These are phyloP conservation scores for Passer montanus DNA, from an alignment of 2,113 vertebrate species.

Conservation along the genomic window DNA sequence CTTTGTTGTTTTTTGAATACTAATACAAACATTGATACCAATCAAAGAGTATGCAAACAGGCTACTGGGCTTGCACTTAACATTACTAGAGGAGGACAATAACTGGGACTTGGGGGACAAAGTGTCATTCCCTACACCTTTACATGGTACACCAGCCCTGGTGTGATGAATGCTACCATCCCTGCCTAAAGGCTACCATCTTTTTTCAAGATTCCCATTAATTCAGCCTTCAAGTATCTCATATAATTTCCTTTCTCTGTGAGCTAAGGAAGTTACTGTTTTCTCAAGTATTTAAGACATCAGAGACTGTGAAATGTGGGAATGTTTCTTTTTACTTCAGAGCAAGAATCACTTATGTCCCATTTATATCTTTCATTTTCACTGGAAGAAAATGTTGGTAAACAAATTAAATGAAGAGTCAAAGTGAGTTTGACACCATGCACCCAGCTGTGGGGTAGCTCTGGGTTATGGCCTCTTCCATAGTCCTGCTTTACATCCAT, in stretches of 20 bases:
- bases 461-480: not conserved
- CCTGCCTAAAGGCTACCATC: not conserved
- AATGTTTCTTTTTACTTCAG: not conserved
- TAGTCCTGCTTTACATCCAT: not conserved
- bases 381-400: not conserved
- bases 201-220: not conserved
- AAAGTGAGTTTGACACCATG: not conserved
- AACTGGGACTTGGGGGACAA: not conserved
- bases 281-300: not conserved
- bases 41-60: slow-evolving; percentile 60
- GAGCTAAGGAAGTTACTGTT: not conserved
- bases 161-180: not conserved
- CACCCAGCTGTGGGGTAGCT: not conserved
- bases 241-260: not conserved
- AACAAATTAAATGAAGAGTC: not conserved
- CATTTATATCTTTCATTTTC: not conserved
- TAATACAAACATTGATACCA: slow-evolving; percentile 69
- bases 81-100: not conserved
- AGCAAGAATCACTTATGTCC: not conserved
- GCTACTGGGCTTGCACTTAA: slow-evolving; percentile 31
- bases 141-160: not conserved
- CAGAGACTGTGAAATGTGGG: not conserved
- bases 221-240: not conserved
- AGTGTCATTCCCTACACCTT: not conserved
- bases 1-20: slow-evolving; percentile 67